A percentile compares a stretch with the other conserved stretches of the same genome.
Conservation (phyloP, 2,797 vertebrate genomes). For the Tenualosa ilisha region DNA sequence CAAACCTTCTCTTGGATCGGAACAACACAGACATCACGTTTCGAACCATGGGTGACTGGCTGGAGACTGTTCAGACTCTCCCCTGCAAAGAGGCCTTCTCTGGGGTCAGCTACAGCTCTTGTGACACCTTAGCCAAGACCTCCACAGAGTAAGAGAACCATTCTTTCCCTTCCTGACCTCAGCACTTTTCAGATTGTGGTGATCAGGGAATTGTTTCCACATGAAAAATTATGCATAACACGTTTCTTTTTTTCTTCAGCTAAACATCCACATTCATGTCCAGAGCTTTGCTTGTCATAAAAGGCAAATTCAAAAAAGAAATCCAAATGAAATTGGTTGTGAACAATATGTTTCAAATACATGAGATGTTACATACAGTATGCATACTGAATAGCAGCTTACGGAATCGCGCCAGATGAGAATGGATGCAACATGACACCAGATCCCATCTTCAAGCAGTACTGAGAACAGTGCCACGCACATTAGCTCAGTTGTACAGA, state of each 20-base stretch:
- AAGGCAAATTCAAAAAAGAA: background rate
- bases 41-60: constrained; percentile 87
- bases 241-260: background rate
- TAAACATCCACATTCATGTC: constrained; percentile 11
- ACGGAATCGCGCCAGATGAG: background rate
- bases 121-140: constrained; percentile 95
- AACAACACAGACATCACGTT: constrained; percentile 86
- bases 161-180: constrained; percentile 17
- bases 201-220: background rate
- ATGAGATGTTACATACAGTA: background rate
- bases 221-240: constrained; percentile 3
- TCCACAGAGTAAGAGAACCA: constrained; percentile 89
- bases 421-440: background rate
- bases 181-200: background rate
- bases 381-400: background rate
- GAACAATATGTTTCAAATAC: background rate
- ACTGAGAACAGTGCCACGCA: background rate
- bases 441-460: background rate
- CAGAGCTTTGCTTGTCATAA: background rate
- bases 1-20: constrained; percentile 92
- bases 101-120: constrained; percentile 95
- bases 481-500: background rate
- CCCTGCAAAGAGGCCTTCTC: constrained; percentile 96
- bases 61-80: constrained; percentile 88
- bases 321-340: background rate